Percentiles rank a stretch among this genome's conserved stretches.
Evolutionary conservation across 2,888 invertebrate species (phyloP).

Genomic region (Pelosia muscerda): DNA sequence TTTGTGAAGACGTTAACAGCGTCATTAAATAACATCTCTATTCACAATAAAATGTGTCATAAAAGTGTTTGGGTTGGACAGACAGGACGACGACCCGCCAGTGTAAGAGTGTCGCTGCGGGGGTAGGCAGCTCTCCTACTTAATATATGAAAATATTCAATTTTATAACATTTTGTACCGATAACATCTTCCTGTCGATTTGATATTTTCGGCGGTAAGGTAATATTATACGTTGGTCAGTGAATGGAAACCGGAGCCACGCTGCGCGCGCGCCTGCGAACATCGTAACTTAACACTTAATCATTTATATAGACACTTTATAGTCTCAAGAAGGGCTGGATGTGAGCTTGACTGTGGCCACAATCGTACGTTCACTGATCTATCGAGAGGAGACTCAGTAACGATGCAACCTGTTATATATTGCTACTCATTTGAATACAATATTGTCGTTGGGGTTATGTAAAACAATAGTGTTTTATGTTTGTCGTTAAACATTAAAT

Average conservation of each 20-base stretch:
- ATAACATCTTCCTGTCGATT: constrained; percentile 86
- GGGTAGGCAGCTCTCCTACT: constrained; percentile 66
- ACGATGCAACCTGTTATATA: constrained; percentile 43
- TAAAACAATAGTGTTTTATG: constrained; percentile 24
- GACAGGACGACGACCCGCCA: constrained; percentile 41
- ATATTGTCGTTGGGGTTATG: constrained; percentile 24
- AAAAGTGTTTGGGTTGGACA: constrained; percentile 61
- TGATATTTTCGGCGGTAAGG: constrained; percentile 86
- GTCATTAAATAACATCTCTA: constrained; percentile 85
- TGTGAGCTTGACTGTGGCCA: constrained; percentile 42
- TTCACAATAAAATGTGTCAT: constrained; percentile 79
- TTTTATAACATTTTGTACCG: constrained; percentile 83
- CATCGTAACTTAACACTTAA: constrained; percentile 85
- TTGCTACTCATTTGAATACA: constrained; percentile 50
- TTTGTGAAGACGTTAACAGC: constrained; percentile 81
- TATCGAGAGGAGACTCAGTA: constrained; percentile 33
- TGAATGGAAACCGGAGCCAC: constrained; percentile 78
- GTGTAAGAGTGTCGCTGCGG: constrained; percentile 77
- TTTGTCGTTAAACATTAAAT: constrained; percentile 14
- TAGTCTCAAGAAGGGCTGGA: constrained; percentile 64
- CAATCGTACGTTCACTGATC: constrained; percentile 49
- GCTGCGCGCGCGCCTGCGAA: constrained; percentile 79
- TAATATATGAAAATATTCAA: constrained; percentile 84
- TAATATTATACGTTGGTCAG: constrained; percentile 77
- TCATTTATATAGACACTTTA: constrained; percentile 83